phyloP scores from a whole-genome alignment of 2,797 vertebrate species.

The Urophycis tenuis region DNA sequence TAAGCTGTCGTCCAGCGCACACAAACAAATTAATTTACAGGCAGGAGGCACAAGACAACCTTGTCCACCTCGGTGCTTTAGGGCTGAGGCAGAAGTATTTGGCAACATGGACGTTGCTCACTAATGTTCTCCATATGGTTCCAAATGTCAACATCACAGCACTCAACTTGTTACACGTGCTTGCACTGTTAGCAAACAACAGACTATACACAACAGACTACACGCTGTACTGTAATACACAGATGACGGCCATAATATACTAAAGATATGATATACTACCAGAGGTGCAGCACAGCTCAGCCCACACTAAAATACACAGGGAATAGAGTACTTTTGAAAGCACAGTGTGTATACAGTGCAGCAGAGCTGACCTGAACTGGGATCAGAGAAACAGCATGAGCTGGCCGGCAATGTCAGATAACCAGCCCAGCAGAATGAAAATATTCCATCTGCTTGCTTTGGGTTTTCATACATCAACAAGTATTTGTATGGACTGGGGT shows the following conservation, averaged over 20 bases:
- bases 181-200: not conserved
- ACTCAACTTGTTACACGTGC: not conserved
- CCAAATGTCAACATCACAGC: conserved; percentile 1
- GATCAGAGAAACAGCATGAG: not conserved
- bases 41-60: not conserved
- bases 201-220: not conserved
- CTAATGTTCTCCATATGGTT: conserved; percentile 1
- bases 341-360: no score
- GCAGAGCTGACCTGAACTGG: not conserved
- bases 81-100: not conserved
- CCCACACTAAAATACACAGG: no score
- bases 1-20: not conserved
- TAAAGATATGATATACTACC: not conserved
- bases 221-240: not conserved
- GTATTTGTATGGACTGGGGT: not conserved
- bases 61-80: not conserved
- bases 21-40: not conserved
- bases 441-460: not conserved
- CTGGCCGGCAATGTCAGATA: not conserved
- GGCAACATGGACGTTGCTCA: not conserved
- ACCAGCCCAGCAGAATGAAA: not conserved
- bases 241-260: not conserved
- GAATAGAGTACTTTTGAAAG: not conserved
- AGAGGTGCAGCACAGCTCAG: no score
- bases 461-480: not conserved